Evolutionary conservation across 2,113 vertebrate species (phyloP), one percentile per base, ranked within the genome.

Genomic region (Ptychochromis oligacanthus): DNA sequence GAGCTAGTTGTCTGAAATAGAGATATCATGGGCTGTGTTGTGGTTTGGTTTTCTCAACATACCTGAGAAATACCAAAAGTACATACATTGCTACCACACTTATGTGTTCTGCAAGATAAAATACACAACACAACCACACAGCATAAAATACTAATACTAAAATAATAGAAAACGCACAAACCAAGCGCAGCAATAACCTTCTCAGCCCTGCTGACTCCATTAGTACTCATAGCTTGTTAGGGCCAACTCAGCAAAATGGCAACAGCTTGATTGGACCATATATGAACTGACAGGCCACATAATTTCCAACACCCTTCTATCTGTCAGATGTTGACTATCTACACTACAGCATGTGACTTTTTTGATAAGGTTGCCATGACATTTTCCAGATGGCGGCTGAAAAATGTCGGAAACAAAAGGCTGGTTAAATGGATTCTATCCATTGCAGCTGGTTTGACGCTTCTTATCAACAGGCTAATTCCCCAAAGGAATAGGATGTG

Each of bases 291-390:
- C 86, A 85, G 26, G 90, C 83, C 83, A 87, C 72, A 89, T 85
- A 78, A 88, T 79, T 88, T 77, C 54, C 18, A 34, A 87, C 90
- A 83, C 76, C 38, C 43, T 5, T 82, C 58, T 28, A 18, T 59
- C 83, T 84, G 86, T 89, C 88, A 91, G 67, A 87, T 74, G 81
- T 56, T 6, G 49, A 81, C 75, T 72, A 85, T 76, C 77, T 59
- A 77, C 86, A 83, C 61, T 70, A 26, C 72, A 80, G 81, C 34
- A 24, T 54, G 84, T 80, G 83, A 88, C 84, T 92, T 80, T 84
- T 83, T 38, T 67, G 92, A 94, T 92, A 93, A 93, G 92, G 93
- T 93, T 93, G 89, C 89, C 81, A 88, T 93, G 93, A 93, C 93
- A 94, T 93, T 94, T 93, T 89, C 88, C 89, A 92, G 91, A 93